Percentiles rank a stretch among this genome's conserved stretches.
Evolutionary conservation across 2,888 invertebrate genomes (phyloP).

Genomic region (Lymantria monacha): DNA sequence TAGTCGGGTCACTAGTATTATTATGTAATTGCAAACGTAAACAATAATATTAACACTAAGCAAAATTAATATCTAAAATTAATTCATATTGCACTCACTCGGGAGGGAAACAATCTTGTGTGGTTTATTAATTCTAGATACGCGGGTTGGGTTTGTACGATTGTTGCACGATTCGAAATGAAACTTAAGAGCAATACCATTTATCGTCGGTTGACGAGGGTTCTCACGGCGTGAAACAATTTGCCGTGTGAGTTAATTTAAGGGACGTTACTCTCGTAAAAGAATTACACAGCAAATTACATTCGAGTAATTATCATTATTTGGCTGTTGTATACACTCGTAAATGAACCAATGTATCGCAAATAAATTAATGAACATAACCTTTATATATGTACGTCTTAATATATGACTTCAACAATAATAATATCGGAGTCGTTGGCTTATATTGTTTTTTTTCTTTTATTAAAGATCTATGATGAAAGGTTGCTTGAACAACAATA

Average conservation of each 20-base stretch:
- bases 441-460: no score
- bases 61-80: constrained; percentile 9
- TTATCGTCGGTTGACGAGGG: constrained; percentile 51
- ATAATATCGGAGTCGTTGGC: no score
- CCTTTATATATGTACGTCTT: neutral
- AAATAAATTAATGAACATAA: neutral
- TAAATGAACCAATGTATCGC: neutral
- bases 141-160: constrained; percentile 14
- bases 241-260: constrained; percentile 59
- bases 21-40: no score
- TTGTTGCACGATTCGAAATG: constrained; percentile 34
- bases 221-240: constrained; percentile 67
- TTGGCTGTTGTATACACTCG: neutral
- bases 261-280: constrained; percentile 13
- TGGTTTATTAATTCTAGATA: constrained; percentile 29
- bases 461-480: no score
- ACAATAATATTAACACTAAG: no score
- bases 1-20: no score
- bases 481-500: no score
- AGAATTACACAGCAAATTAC: constrained; percentile 9
- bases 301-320: neutral
- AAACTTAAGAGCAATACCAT: constrained; percentile 30
- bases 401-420: no score
- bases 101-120: constrained; percentile 36
- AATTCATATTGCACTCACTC: constrained; percentile 38